Evolutionary conservation across 1,140 invertebrate genomes (phyloP).

Genomic region (Ectropis grisescens): DNA sequence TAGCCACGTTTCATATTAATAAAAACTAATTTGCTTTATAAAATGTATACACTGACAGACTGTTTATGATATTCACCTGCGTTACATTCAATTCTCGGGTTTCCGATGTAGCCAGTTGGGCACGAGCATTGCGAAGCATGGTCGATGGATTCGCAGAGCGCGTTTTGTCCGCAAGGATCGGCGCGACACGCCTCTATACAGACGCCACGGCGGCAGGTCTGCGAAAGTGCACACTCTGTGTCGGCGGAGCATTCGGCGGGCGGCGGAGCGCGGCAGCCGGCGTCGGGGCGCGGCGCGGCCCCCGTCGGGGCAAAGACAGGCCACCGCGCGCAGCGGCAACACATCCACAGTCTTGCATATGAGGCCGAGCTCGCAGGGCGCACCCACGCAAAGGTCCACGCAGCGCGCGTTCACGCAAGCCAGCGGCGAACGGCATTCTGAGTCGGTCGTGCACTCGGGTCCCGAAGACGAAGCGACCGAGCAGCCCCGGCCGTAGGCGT

Average conservation of each 20-base stretch:
- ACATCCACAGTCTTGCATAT: conserved; percentile 85
- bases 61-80: conserved; percentile 59
- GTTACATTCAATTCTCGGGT: conserved; percentile 85
- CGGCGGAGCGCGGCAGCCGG: conserved; percentile 62
- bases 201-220: conserved; percentile 81
- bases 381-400: conserved; percentile 79
- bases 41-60: too few relatives aligned
- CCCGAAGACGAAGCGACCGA: conserved; percentile 39
- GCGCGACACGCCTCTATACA: conserved; percentile 85
- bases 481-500: conserved; percentile 83
- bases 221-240: conserved; percentile 78
- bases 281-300: conserved; percentile 70
- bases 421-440: conserved; percentile 79
- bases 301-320: conserved; percentile 82
- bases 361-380: conserved; percentile 81
- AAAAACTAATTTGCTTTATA: too few relatives aligned
- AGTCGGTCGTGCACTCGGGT: conserved; percentile 79
- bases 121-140: conserved; percentile 86
- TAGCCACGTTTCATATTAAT: too few relatives aligned
- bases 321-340: conserved; percentile 82
- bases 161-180: conserved; percentile 86
- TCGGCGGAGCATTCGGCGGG: conserved; percentile 77
- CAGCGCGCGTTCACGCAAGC: conserved; percentile 85
- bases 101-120: conserved; percentile 83
- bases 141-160: conserved; percentile 81